Percentiles rank a stretch among this genome's conserved stretches.
These are phyloP conservation scores for Cyphotilapia sp. DNA, from an alignment of 2,113 vertebrate species.

Conservation along the genomic window DNA sequence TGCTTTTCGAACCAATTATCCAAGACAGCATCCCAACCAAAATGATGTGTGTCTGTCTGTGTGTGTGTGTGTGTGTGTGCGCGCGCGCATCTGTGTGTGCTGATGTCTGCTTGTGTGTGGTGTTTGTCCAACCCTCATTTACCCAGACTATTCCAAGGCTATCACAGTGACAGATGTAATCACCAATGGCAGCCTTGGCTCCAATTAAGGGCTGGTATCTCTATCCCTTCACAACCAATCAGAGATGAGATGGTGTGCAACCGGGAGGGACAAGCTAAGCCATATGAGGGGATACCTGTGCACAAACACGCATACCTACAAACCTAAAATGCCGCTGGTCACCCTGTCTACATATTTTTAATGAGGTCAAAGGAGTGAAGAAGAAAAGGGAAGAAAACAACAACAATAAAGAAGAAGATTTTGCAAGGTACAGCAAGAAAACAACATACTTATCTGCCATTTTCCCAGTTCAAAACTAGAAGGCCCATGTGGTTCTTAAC, in stretches of 20 bases:
- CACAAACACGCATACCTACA: background rate
- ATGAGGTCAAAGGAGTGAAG: background rate
- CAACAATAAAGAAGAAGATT: background rate
- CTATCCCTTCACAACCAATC: slow-evolving; percentile 46
- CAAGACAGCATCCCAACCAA: slow-evolving; percentile 18
- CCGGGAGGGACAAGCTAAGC: background rate
- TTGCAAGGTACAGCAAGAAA: slow-evolving; percentile 13
- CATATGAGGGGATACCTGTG: background rate
- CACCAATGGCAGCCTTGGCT: slow-evolving; percentile 41
- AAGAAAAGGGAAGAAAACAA: background rate
- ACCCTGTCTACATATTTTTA: background rate
- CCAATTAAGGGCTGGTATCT: slow-evolving; percentile 35
- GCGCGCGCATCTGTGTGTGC: background rate
- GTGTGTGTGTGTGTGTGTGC: background rate
- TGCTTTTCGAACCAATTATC: slow-evolving; percentile 52
- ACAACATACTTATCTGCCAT: background rate
- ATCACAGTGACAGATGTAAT: slow-evolving; percentile 37
- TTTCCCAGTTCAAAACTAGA: background rate
- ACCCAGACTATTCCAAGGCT: slow-evolving; percentile 12
- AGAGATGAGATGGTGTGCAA: background rate
- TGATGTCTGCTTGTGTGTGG: background rate
- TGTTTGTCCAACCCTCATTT: slow-evolving; percentile 20
- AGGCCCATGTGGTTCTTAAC: background rate
- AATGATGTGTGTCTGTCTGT: background rate
- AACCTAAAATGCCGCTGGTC: background rate